Percentiles rank a stretch among this genome's conserved stretches.
Evolutionary conservation across 30 jellyfish, hydroid and myxozoan genomes (phyloP).

Genomic region (Hydractinia symbiolongicarpus): DNA sequence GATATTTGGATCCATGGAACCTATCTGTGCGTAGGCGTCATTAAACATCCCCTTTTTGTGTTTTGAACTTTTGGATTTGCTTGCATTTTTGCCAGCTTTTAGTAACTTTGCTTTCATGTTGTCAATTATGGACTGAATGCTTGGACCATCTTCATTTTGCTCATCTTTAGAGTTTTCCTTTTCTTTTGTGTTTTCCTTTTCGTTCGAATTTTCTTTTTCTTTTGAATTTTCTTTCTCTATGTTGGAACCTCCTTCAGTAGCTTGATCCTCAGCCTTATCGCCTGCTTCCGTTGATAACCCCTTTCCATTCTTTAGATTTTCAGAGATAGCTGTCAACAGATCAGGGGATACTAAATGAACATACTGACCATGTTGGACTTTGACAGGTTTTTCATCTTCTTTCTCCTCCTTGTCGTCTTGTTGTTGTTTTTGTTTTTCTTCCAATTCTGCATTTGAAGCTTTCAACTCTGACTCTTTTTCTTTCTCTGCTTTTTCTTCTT

Average conservation of each 20-base stretch:
- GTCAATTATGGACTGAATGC: slow-evolving; percentile 5
- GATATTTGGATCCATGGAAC: slow-evolving; percentile 20
- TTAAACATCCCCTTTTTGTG: background rate
- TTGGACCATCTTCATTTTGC: slow-evolving; percentile 16
- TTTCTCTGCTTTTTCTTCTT: slow-evolving; percentile 22
- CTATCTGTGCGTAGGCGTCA: slow-evolving; percentile 29
- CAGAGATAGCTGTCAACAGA: slow-evolving; percentile 23
- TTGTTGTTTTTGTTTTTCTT: slow-evolving; percentile 10
- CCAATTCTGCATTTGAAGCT: slow-evolving; percentile 19
- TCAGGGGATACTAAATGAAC: slow-evolving; percentile 18
- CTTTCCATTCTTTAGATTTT: slow-evolving; percentile 15
- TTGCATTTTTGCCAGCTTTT: background rate
- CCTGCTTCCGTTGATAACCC: background rate
- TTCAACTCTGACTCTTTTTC: slow-evolving; percentile 19
- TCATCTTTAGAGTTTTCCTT: slow-evolving; percentile 9
- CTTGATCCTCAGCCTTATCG: background rate
- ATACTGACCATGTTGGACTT: background rate
- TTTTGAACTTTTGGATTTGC: slow-evolving; percentile 3
- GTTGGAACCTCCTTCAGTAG: background rate
- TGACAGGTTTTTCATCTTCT: background rate
- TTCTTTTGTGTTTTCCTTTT: background rate
- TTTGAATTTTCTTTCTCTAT: background rate
- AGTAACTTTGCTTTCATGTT: slow-evolving; percentile 17
- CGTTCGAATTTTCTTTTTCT: background rate
- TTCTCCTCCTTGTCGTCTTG: background rate